phyloP scores from a whole-genome alignment of 1,140 invertebrate genomes.

The Vanessa tameamea region DNA sequence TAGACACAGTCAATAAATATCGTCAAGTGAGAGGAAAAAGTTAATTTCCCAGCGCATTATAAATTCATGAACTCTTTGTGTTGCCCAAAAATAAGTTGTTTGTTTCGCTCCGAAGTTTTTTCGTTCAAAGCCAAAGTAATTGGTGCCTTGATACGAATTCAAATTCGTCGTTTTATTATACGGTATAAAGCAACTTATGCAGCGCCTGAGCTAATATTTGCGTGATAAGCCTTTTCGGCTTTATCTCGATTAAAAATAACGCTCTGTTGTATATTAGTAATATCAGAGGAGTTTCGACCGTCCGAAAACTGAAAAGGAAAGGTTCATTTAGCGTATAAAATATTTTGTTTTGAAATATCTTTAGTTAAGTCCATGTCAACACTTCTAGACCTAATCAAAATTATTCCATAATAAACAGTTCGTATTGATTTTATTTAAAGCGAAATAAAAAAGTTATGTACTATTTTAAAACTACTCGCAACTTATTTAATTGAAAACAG shows the following conservation, averaged over 20 bases:
- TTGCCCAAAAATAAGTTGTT: conserved; percentile 70
- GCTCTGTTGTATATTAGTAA: conserved; percentile 4
- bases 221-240: conserved; percentile 29
- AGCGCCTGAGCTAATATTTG: conserved; percentile 33
- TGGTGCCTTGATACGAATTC: conserved; percentile 48
- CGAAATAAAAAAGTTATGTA: too few species aligned
- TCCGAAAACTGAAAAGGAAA: not conserved
- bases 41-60: conserved; percentile 70
- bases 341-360: not conserved
- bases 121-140: conserved; percentile 45
- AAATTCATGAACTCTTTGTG: conserved; percentile 73
- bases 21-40: conserved; percentile 62
- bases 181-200: conserved; percentile 21
- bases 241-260: conserved; percentile 25
- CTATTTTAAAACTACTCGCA: too few species aligned
- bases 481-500: too few species aligned
- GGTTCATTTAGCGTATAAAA: not conserved
- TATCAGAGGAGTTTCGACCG: not conserved
- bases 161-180: conserved; percentile 44
- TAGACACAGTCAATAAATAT: conserved; percentile 9
- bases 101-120: conserved; percentile 45
- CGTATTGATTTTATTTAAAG: too few species aligned
- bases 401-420: too few species aligned
- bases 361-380: too few species aligned
- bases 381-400: too few species aligned